Percentiles rank a stretch among this genome's conserved stretches.
phyloP scores from a whole-genome alignment of 2,888 invertebrate species.

The Hyalella azteca region DNA sequence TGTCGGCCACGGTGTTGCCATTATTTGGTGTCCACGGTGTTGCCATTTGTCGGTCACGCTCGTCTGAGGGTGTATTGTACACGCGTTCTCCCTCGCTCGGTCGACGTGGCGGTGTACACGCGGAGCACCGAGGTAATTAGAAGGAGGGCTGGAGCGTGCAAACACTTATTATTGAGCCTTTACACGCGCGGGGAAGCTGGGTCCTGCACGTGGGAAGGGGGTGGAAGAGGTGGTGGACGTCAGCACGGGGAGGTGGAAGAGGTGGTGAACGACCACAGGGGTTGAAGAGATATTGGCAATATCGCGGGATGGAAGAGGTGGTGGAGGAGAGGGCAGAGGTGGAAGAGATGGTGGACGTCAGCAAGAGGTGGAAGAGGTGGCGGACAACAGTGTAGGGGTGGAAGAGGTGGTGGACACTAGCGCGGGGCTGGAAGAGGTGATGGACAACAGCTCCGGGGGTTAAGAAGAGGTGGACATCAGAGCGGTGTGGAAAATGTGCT shows the following conservation, averaged over 20 bases:
- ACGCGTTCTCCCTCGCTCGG: not conserved
- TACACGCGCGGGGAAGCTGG: slow-evolving; percentile 33
- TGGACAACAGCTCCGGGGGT: not conserved
- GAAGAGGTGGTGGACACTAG: not conserved
- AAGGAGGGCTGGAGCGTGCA: slow-evolving; percentile 25
- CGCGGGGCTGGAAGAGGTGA: not conserved
- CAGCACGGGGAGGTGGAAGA: not conserved
- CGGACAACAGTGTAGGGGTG: not conserved
- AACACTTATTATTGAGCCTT: slow-evolving; percentile 35
- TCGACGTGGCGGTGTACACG: slow-evolving; percentile 6
- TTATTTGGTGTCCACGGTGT: no score
- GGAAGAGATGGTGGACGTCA: not conserved
- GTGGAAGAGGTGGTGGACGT: not conserved
- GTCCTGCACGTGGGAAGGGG: no score
- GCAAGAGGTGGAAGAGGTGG: not conserved
- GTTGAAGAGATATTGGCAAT: not conserved
- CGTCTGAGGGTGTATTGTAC: not conserved
- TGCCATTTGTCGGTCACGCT: slow-evolving; percentile 15
- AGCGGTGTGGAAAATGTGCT: no score
- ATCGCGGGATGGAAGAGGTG: not conserved
- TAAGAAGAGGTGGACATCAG: not conserved
- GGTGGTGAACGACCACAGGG: not conserved
- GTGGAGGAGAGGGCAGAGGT: not conserved
- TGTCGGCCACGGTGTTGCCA: no score
- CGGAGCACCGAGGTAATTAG: slow-evolving; percentile 26